Conservation (phyloP, 2,888 invertebrate genomes). For the Autographa pulchrina region DNA sequence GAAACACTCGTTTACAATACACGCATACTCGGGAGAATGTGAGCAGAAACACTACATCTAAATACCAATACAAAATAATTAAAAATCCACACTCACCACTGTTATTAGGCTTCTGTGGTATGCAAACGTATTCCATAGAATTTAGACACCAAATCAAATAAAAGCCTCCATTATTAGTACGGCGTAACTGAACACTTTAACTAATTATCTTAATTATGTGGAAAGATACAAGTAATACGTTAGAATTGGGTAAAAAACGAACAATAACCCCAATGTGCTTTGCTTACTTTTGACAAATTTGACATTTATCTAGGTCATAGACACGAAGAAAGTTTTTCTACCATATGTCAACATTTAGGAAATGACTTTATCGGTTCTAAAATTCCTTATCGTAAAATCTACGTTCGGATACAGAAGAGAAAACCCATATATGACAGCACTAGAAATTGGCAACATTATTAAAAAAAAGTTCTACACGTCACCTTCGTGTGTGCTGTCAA, state of each 20-base stretch:
- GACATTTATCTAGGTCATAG: constrained; percentile 62
- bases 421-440: background rate
- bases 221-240: constrained; percentile 51
- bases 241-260: constrained; percentile 63
- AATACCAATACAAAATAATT: constrained; percentile 67
- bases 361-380: constrained; percentile 18
- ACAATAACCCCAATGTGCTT: constrained; percentile 71
- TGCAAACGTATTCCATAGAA: constrained; percentile 82
- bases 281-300: constrained; percentile 73
- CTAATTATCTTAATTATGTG: constrained; percentile 54
- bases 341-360: constrained; percentile 24
- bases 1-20: constrained; percentile 71
- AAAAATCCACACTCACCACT: constrained; percentile 78
- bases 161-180: constrained; percentile 71
- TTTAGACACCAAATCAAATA: constrained; percentile 70
- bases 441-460: constrained; percentile 46
- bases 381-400: background rate
- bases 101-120: constrained; percentile 74
- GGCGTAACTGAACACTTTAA: constrained; percentile 49
- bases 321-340: constrained; percentile 26
- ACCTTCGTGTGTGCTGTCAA: constrained; percentile 71
- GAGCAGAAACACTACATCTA: constrained; percentile 70
- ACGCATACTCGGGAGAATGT: constrained; percentile 71
- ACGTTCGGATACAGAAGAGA: constrained; percentile 11
- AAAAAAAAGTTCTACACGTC: constrained; percentile 77